These are phyloP conservation scores for Mallotus villosus DNA, from an alignment of 2,797 vertebrate genomes.

Conservation along the genomic window DNA sequence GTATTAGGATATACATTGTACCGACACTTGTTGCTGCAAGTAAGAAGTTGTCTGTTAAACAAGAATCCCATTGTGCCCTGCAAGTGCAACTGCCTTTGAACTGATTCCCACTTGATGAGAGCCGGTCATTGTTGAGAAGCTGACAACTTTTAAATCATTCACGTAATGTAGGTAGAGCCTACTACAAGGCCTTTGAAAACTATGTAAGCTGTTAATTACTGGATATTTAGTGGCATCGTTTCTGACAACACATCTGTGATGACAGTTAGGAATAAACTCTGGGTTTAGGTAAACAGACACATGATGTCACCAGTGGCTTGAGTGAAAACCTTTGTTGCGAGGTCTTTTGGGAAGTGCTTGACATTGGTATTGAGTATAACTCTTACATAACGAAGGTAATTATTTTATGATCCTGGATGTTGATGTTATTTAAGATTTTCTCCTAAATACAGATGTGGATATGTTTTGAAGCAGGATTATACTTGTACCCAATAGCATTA, in stretches of 20 bases:
- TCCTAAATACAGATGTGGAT: no score
- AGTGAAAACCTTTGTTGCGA: not conserved
- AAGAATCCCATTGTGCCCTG: not conserved
- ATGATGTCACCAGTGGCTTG: not conserved
- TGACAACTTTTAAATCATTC: constrained; percentile 28
- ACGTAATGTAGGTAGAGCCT: constrained; percentile 32
- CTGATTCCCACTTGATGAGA: not conserved
- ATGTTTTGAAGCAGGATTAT: no score
- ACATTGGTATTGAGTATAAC: not conserved
- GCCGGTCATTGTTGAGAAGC: not conserved
- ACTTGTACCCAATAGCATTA: no score
- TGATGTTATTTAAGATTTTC: constrained; percentile 50
- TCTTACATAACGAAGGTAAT: constrained; percentile 24
- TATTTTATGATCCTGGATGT: constrained; percentile 19
- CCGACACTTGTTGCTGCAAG: not conserved
- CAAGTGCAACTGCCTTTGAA: constrained; percentile 7
- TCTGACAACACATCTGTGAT: constrained; percentile 6
- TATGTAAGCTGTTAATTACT: constrained; percentile 16
- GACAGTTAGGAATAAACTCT: not conserved
- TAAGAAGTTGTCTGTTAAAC: not conserved
- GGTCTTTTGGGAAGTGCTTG: not conserved
- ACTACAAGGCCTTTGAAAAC: constrained; percentile 28
- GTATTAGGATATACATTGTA: not conserved
- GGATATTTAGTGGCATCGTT: constrained; percentile 12
- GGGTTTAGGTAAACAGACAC: not conserved